Evolutionary conservation across 1,140 invertebrate species (phyloP), one percentile per base, ranked within the genome.

Genomic region (Glossosoma conforme): DNA sequence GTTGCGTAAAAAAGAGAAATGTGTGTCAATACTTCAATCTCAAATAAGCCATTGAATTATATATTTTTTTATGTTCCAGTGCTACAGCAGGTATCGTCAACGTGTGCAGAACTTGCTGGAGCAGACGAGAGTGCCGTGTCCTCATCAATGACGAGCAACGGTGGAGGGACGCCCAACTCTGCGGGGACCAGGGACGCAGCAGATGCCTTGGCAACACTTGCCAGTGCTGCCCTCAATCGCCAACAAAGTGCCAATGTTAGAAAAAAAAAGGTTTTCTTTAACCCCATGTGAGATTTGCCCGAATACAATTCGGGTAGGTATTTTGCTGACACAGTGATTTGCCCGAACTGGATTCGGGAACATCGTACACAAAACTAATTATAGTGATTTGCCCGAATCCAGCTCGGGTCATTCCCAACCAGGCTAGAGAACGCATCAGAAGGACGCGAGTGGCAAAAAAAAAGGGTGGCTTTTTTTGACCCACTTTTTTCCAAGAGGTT

Each of bases 151-250:
- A 58, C 62, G 30, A 62, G 57, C 46, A 63, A 64, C 57, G 65
- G 60, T 28, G 62, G 59, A 41, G 60, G 65, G 25, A 62, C 67
- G 32, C 61, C 46, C 3, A 54, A 48, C 19, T 28, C 44, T 13
- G 18, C 69, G 55, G 67, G 65, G 44, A 64, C 69, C 45, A 44
- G 66, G 1, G 70, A 72, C 59, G 69, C 69, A 6, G 68, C 69
- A 42, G 69, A 74, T 56, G 72, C 70, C 33, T 64, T 74, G 14
- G 69, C 72, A 40, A 74, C 72, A n/a, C 65, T 74, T 11, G 72
- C 72, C 44, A 69, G 66, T 51, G 72, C 72, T n/a, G 72, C 72
- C 18, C 62, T 74, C 20, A 65, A 72, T 54, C 66, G 72, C 43
- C 68, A 69, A 13, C 67, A 70, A 32, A 47, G 38, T 25, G 35